Percentiles rank a stretch among this genome's conserved stretches.
Conservation (phyloP, 23 tunicate species). For the Oikopleura dioica region DNA sequence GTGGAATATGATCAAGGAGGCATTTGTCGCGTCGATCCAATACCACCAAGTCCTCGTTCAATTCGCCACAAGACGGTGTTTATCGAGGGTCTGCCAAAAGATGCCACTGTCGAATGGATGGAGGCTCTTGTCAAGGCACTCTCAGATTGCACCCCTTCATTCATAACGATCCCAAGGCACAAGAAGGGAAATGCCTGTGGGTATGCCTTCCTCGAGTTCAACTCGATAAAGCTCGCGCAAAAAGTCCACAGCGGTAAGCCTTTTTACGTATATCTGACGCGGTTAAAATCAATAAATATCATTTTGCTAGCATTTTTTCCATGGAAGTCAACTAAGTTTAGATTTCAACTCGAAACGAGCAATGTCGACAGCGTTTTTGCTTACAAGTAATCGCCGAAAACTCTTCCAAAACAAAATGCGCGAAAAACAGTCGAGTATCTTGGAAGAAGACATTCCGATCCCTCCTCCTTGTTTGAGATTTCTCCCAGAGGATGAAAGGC, state of each 20-base stretch:
- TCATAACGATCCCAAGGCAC: background rate
- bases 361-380: background rate
- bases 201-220: slow-evolving; percentile 4
- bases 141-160: background rate
- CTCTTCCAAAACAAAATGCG: background rate
- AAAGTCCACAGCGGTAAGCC: background rate
- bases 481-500: background rate
- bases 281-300: background rate
- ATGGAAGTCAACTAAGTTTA: background rate
- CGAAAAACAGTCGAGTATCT: background rate
- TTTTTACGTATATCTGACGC: background rate
- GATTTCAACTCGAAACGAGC: background rate
- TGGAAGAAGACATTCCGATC: background rate
- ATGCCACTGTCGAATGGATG: background rate
- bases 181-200: background rate
- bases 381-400: background rate
- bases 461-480: background rate
- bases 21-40: background rate
- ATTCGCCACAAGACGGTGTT: background rate
- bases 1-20: background rate
- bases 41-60: background rate
- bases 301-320: background rate
- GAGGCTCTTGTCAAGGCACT: background rate
- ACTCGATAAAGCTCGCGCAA: background rate
- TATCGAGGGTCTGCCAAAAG: slow-evolving; percentile 7